Base-by-base conservation (phyloP, 30 jellyfish, hydroid and myxozoan genomes). In the Hydractinia echinata region DNA sequence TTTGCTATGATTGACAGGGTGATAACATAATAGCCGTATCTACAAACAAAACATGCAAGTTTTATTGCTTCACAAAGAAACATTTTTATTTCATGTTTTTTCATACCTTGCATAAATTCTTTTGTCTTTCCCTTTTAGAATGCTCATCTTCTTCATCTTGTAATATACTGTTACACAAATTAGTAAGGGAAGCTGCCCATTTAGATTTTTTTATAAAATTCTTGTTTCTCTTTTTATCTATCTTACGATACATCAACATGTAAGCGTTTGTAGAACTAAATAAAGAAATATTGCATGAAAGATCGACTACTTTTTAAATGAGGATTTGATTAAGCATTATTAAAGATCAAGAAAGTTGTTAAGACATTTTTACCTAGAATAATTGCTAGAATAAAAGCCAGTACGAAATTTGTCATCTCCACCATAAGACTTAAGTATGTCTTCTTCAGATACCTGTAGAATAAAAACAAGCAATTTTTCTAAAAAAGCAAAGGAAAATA, bases 211-310 rank as follows among this genome's bases (percentile, higher is more conserved):
- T 82, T 48, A 73, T 81, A 51, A 90, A 90, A 20, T 58, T 48
- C 53, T 79, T 68, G 51, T 90, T 90, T 48, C 73, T 51, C 16
- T 83, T 83, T 15, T 67, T 67, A 72, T 90, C 96, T 62, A 73
- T 82, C 53, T 51, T 79, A 51, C 97, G 81, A 64, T 90, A 90
- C 94, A 90, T 85, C 89, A 90, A 71, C 97, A 90, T 90, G 77
- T 90, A 90, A 9, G 97, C 97, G 79, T 90, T 90, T n/a, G 97
- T 85, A 19, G 97, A 90, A 77, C 97, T 90, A 66, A 30, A 80
- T 84, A 71, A 69, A 49, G 4, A n/a, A 7, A n/a, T 8, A 19
- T 16, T 16, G 52, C 44, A 30, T 30, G 44, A 30, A 30, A 30
- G 44, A 30, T 0, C n/a, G 1, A 20, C 15, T 49, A 68, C 14